Conservation (phyloP, 2,113 vertebrate genomes). For the Tenebrosternarchus preto region DNA sequence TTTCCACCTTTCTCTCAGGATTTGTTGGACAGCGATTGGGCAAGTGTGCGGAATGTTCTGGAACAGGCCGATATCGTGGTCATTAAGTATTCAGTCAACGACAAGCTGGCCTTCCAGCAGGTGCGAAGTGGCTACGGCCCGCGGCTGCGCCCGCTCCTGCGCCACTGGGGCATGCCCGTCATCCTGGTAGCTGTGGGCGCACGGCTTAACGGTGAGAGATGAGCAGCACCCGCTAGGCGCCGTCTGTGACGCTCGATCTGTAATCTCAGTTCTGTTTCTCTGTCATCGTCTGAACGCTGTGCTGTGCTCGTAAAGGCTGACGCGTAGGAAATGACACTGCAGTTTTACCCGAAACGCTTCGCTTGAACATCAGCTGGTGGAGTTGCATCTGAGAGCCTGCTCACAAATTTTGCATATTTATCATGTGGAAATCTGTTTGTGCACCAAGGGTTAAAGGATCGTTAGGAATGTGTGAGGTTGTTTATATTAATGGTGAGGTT, state of each 20-base stretch:
- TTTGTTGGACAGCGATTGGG: constrained; percentile 92
- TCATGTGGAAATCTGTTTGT: constrained; percentile 29
- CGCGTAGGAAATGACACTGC: not conserved
- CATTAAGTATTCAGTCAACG: constrained; percentile 93
- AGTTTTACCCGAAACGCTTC: not conserved
- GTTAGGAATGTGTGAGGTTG: constrained; percentile 6
- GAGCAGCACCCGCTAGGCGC: constrained; percentile 6
- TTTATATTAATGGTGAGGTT: not conserved
- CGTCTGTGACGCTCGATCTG: not conserved
- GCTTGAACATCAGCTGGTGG: constrained; percentile 29
- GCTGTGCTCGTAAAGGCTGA: not conserved
- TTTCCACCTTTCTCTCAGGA: constrained; percentile 72
- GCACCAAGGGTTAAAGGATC: constrained; percentile 17
- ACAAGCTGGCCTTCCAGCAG: constrained; percentile 91
- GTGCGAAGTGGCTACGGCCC: constrained; percentile 87
- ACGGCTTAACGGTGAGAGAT: constrained; percentile 86
- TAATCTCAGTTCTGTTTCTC: constrained; percentile 1
- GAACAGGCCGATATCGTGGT: constrained; percentile 92
- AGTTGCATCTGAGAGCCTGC: constrained; percentile 13
- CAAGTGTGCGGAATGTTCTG: constrained; percentile 85
- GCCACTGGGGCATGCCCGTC: constrained; percentile 84
- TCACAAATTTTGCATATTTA: constrained; percentile 22
- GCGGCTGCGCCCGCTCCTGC: constrained; percentile 87
- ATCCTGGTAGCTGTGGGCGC: constrained; percentile 91
- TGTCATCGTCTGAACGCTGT: not conserved